These are phyloP conservation scores for Diuraphis noxia DNA, from an alignment of 1,140 invertebrate species.

Conservation along the genomic window DNA sequence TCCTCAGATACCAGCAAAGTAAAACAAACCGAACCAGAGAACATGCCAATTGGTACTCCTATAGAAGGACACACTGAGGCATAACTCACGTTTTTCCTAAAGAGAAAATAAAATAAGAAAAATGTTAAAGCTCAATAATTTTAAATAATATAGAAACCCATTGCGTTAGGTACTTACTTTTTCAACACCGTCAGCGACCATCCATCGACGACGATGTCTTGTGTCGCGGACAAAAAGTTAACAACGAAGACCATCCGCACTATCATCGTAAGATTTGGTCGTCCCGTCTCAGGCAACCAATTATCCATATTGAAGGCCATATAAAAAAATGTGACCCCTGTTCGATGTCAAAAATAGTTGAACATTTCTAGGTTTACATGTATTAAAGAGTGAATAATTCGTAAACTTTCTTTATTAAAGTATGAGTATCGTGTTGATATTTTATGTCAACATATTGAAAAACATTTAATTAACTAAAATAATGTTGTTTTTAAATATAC, in stretches of 20 bases:
- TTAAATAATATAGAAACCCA: neutral
- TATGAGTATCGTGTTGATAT: neutral
- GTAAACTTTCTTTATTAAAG: neutral
- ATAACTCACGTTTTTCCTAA: constrained; percentile 89
- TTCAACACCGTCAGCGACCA: constrained; percentile 98
- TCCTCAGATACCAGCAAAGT: constrained; percentile 92
- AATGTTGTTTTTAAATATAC: too few species aligned
- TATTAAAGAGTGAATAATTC: neutral
- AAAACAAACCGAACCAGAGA: constrained; percentile 95
- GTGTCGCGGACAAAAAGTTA: constrained; percentile 95
- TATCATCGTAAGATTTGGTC: constrained; percentile 72
- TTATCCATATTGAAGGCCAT: neutral
- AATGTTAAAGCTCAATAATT: constrained; percentile 57
- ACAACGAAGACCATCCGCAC: constrained; percentile 85
- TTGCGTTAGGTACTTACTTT: constrained; percentile 66
- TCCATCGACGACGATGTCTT: constrained; percentile 98
- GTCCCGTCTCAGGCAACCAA: constrained; percentile 45
- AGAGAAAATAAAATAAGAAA: neutral
- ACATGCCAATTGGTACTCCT: constrained; percentile 96
- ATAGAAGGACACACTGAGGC: constrained; percentile 98
- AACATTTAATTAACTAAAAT: too few species aligned
- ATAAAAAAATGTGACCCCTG: constrained; percentile 63
- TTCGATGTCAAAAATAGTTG: constrained; percentile 71
- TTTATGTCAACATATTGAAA: neutral
- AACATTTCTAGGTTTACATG: neutral